phyloP scores from a whole-genome alignment of 53 echinoderm and acorn worm genomes.

The Henricia sp. region DNA sequence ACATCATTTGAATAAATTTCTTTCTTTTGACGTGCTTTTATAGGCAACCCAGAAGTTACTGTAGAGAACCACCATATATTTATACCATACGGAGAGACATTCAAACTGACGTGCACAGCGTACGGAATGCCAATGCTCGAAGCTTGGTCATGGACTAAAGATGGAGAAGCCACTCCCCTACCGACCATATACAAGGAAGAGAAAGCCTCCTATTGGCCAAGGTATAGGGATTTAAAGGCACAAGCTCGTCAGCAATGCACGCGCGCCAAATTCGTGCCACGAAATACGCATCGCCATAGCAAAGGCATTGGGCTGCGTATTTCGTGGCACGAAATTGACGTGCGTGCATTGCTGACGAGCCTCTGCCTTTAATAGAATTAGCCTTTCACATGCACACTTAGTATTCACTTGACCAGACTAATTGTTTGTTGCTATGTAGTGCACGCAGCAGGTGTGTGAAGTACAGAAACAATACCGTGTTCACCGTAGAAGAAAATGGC shows the following conservation, averaged over 20 bases:
- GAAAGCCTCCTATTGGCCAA: constrained; percentile 22
- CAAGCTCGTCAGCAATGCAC: no score
- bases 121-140: constrained; percentile 7
- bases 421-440: no score
- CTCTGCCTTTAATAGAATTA: neutral
- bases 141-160: constrained; percentile 18
- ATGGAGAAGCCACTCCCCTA: neutral
- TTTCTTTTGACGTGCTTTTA: no score
- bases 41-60: neutral
- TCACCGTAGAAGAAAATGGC: no score
- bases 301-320: neutral
- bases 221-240: no score
- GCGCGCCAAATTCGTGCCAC: no score
- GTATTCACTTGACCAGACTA: no score
- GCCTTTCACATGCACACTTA: neutral
- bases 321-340: no score
- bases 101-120: constrained; percentile 24
- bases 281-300: neutral
- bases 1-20: no score
- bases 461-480: no score
- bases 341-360: no score
- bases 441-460: no score
- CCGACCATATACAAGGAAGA: neutral
- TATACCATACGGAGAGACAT: constrained; percentile 21
- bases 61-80: neutral